phyloP scores from a whole-genome alignment of 2,888 invertebrate species.

The Plebejus anna region DNA sequence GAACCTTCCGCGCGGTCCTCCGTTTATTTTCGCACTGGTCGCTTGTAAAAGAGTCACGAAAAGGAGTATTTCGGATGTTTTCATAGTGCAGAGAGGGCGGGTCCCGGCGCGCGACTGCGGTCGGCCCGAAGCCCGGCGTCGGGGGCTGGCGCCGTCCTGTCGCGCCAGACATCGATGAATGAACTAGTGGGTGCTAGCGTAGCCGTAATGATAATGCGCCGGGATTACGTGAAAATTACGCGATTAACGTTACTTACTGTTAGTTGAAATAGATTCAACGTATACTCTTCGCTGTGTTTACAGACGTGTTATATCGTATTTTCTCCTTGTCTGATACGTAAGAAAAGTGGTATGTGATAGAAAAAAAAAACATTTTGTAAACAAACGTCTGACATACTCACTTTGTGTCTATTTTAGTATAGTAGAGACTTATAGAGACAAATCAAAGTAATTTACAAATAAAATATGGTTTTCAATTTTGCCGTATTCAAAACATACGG shows the following conservation, averaged over 20 bases:
- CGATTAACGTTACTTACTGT: not conserved
- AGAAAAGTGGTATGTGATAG: not conserved
- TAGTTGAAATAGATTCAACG: not conserved
- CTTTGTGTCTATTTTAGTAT: too few relatives aligned
- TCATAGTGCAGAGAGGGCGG: constrained; percentile 64
- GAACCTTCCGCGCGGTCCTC: constrained; percentile 52
- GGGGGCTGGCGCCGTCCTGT: constrained; percentile 60
- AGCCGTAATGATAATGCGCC: not conserved
- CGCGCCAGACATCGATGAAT: constrained; percentile 47
- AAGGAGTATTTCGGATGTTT: constrained; percentile 40
- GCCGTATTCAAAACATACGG: not conserved
- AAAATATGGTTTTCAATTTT: not conserved
- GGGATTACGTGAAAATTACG: constrained; percentile 33
- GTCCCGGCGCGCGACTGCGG: constrained; percentile 62
- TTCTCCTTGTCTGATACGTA: too few relatives aligned
- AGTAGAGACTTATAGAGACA: too few relatives aligned
- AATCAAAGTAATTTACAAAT: not conserved
- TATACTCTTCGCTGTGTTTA: not conserved
- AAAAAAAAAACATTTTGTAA: not conserved
- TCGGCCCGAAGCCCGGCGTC: constrained; percentile 55
- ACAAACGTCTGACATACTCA: too few relatives aligned
- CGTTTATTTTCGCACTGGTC: constrained; percentile 53
- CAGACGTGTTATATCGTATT: not conserved
- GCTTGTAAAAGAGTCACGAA: constrained; percentile 43
- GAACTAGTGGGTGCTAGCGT: constrained; percentile 33